Evolutionary conservation across 23 tunicate genomes (phyloP), one percentile per base, ranked within the genome.

Genomic region (Trididemnum miniatum): DNA sequence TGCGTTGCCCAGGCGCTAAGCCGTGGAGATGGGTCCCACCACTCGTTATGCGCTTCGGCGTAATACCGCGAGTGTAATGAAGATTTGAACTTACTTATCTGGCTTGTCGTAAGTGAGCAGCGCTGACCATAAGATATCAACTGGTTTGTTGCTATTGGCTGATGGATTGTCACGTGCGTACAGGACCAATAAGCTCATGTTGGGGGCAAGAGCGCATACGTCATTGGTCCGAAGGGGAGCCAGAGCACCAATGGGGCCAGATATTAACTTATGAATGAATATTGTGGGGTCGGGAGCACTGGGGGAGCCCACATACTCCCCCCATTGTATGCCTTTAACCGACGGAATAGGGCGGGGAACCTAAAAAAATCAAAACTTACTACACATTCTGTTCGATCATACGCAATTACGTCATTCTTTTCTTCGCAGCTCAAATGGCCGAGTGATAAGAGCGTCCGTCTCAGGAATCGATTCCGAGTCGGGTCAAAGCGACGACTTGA

Each of bases 281-380:
- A 85, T 84, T 0, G 78, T 44, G 52, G 99, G 95, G 18, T 95
- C 89, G 4, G 91, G 85, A 39, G 86, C 94, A 32, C 82, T 35
- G 18, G 94, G 94, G 51, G 98, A 88, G 31, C 94, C 98, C 33
- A 94, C 86, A 49, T 82, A 95, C 4, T 82, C 80, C 31, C 99
- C 99, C 99, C 99, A 95, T 59, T 89, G 84, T n/a, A 95, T 50
- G 20, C 99, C 99, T 26, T 79, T 80, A 0, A 94, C 94, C 9
- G 83, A 87, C 1, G 94, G 64, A 22, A 92, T 49, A 0, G 97
- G 97, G 27, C 97, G 69, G 4, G 86, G 97, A 31, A 80, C 35
- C 94, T 92, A 5, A 63, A 63, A 63, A 18, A 63, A 63, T 15
- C 7, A 18, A 63, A 15, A 20, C 26, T 24, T 63, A 20, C 28